Conservation (phyloP, 2,113 vertebrate species). For the Carlito syrichta region DNA sequence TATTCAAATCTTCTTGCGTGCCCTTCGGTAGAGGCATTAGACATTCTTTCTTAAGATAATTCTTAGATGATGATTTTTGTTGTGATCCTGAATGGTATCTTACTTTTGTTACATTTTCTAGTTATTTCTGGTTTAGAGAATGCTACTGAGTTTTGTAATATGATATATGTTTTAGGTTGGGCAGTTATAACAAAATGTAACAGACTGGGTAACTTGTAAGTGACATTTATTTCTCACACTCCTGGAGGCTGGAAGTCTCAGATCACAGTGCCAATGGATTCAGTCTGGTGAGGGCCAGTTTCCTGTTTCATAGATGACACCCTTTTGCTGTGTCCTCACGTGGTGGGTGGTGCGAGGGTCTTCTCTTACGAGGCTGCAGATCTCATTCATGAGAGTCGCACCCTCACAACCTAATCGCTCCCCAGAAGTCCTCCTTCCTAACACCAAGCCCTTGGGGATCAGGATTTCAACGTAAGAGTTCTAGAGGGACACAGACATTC, state of each 20-base stretch:
- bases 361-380: neutral
- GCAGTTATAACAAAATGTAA: neutral
- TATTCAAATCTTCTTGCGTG: neutral
- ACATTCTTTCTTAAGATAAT: constrained; percentile 22
- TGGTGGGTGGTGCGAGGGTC: neutral
- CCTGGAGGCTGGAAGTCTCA: neutral
- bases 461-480: neutral
- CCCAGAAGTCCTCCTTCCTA: neutral
- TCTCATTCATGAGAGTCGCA: neutral
- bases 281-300: neutral
- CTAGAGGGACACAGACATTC: neutral
- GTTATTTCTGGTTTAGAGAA: neutral
- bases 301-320: neutral
- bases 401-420: neutral
- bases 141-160: neutral
- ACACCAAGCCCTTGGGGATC: neutral
- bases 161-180: neutral
- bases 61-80: neutral
- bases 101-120: neutral
- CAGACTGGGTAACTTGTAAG: neutral
- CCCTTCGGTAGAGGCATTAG: neutral
- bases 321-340: neutral
- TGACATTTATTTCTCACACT: neutral
- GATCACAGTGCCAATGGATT: neutral
- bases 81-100: neutral